Evolutionary conservation across 2,113 vertebrate species (phyloP), one percentile per base, ranked within the genome.

Genomic region (Hystrix brachyura): DNA sequence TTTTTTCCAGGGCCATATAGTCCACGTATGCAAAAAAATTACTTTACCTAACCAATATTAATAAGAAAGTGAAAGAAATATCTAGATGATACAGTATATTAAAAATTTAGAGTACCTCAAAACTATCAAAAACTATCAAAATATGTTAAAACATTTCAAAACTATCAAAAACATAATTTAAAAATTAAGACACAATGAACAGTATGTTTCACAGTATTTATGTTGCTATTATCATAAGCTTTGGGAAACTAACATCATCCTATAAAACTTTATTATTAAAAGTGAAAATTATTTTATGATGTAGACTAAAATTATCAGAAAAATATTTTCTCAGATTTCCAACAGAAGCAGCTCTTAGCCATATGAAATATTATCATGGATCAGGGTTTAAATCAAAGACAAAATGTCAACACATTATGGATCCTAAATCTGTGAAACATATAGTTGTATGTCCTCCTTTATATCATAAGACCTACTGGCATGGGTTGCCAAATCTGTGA

Each of bases 51-150:
- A 72, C 67, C 43, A 94, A 95, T 90, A 14, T 13, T 17, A 51
- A 0, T 38, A 93, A 69, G 25, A 69, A 82, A 89, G 57, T 12
- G 8, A 92, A 96, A 55, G 17, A 0, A 1, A 65, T 86, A 92
- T 4, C 34, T 86, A 57, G 17, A 8, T 64, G 67, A 0, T 86
- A 72, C 57, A 69, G 74, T 94, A 97, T 2, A 32, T 88, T 94
- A 88, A 80, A 91, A 97, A 60, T 85, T 92, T 82, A 91, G 15
- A 3, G 29, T 46, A 74, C 80, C 17, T 82, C 91, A 62, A 89
- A 89, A 34, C 1, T 29, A 48, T 27, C 43, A 80, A 80, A 80
- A 78, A 57, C 7, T 5, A 0, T 7, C 23, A 48, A 23, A 62
- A 25, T 7, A 62, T 25, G 21, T 62, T 23, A 5, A 62, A 62